These are phyloP conservation scores for Platycnemis pennipes DNA, from an alignment of 2,888 invertebrate species.

Conservation along the genomic window DNA sequence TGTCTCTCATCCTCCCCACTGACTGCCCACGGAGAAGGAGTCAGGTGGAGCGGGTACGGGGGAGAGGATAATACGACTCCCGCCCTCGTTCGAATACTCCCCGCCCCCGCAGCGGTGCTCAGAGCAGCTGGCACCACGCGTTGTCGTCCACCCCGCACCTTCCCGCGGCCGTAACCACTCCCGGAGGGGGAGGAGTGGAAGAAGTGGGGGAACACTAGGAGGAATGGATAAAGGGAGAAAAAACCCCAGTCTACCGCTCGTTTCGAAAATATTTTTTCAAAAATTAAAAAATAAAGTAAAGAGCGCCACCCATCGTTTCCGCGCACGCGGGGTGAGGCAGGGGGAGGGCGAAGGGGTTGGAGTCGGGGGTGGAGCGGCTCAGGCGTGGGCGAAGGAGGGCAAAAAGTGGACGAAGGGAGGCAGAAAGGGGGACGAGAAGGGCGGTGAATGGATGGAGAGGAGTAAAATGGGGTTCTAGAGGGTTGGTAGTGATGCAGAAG, in stretches of 20 bases:
- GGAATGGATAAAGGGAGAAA: background rate
- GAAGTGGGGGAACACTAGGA: background rate
- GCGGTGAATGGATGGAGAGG: no score
- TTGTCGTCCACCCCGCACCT: background rate
- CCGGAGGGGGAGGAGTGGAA: background rate
- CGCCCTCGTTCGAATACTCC: background rate
- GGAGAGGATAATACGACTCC: background rate
- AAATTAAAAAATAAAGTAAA: background rate
- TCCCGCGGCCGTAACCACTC: background rate
- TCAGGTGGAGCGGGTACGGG: background rate
- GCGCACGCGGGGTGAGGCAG: background rate
- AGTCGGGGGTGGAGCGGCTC: background rate
- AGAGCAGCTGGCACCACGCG: slow-evolving; percentile 6
- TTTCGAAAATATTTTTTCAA: background rate
- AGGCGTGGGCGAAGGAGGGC: background rate
- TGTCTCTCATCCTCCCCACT: background rate
- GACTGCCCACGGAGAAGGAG: background rate
- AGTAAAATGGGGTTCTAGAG: no score
- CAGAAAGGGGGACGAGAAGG: no score
- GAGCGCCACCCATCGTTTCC: background rate
- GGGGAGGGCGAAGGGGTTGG: background rate
- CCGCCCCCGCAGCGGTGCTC: background rate
- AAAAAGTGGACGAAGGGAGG: no score
- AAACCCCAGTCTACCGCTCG: background rate
- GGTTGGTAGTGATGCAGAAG: no score